Percentiles rank a stretch among this genome's conserved stretches.
phyloP scores from a whole-genome alignment of 2,113 vertebrate species.

The Gnathonemus echidnorhynchus region DNA sequence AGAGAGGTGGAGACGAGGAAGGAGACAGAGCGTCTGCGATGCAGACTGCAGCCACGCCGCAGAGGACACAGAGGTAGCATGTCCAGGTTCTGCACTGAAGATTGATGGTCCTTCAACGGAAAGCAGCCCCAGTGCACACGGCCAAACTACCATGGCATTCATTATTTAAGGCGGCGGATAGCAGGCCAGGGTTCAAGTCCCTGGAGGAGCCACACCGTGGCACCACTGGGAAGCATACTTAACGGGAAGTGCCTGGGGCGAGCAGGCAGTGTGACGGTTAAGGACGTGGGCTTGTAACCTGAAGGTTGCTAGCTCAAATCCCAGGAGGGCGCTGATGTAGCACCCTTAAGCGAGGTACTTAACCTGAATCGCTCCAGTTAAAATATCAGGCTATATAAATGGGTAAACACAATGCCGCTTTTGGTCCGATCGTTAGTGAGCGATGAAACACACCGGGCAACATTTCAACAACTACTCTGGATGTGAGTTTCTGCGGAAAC shows the following conservation, averaged over 20 bases:
- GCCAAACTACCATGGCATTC: neutral
- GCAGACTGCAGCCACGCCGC: neutral
- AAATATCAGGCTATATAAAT: neutral
- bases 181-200: neutral
- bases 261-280: neutral
- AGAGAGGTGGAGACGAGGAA: neutral
- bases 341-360: neutral
- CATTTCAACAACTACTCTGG: neutral
- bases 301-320: conserved; percentile 1
- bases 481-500: neutral
- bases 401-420: neutral
- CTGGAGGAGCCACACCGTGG: neutral
- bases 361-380: conserved; percentile 6
- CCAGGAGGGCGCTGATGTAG: neutral
- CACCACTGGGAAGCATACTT: neutral
- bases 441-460: neutral
- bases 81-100: neutral
- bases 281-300: conserved; percentile 2
- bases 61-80: neutral
- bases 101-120: neutral
- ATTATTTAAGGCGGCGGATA: neutral
- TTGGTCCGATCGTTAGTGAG: neutral
- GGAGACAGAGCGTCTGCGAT: neutral
- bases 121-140: neutral
- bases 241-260: neutral